phyloP scores from a whole-genome alignment of 2,113 vertebrate species.

The Sinosuthora webbiana region DNA sequence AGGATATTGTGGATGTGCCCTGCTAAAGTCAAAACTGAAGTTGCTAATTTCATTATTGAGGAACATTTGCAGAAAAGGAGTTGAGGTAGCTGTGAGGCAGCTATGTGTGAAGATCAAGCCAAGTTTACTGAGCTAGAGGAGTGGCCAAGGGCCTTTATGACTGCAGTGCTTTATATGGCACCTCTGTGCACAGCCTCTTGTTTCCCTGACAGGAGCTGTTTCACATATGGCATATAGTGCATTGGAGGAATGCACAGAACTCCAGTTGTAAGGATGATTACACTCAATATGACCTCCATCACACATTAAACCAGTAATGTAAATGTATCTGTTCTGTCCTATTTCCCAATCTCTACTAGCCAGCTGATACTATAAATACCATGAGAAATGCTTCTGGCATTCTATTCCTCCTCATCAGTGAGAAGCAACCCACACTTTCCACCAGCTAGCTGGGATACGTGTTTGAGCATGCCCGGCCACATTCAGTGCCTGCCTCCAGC shows the following conservation, averaged over 20 bases:
- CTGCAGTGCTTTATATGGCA: background rate
- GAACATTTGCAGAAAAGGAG: background rate
- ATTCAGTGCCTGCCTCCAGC: background rate
- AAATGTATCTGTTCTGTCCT: background rate
- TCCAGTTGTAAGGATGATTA: background rate
- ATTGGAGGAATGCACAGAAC: background rate
- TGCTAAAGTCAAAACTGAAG: background rate
- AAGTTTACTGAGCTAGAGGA: background rate
- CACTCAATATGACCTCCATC: background rate
- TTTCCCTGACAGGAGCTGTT: background rate
- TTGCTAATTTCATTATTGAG: background rate
- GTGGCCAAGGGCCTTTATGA: background rate
- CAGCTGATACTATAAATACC: background rate
- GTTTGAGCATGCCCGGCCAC: rapidly evolving
- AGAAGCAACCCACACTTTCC: background rate
- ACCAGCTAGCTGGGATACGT: rapidly evolving
- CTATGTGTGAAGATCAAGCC: background rate
- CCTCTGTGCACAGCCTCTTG: background rate
- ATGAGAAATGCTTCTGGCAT: background rate
- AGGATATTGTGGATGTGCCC: background rate
- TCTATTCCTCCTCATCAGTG: background rate
- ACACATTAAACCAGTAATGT: background rate
- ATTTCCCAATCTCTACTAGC: background rate
- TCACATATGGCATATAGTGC: background rate
- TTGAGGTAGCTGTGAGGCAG: background rate